Base-by-base conservation (phyloP, 2,888 invertebrate species). In the Megaustenia siamemsis region DNA sequence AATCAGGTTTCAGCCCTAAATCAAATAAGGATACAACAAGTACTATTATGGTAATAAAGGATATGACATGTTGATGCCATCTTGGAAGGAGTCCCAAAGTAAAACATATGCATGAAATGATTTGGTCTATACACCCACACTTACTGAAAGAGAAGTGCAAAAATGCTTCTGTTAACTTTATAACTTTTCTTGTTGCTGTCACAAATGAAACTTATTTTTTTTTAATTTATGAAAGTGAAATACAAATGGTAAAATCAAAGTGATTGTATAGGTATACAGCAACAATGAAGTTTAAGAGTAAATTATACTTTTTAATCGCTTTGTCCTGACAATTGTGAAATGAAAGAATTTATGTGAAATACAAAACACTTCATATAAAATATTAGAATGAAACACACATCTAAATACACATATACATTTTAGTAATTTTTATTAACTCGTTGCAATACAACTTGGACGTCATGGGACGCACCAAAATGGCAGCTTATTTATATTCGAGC, bases 61-160 rank as follows among this genome's bases (percentile, higher is more conserved):
- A 69, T 81, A 81, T 81, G 38, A 63, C 60, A 77, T 60, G 76
- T 28, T 78, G 78, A 43, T 63, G 78, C 43, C 78, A 78, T 32
- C 78, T 78, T 78, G 66, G 56, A 78, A 78, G 78, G 40, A 56
- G 66, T 78, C 66, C 78, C 63, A 78, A 66, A 63, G 78, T 78
- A 43, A 78, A 78, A 28, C 10, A 66, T 78, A 80, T 69, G 80
- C 53, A 49, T 69, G 69, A 80, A 80, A 69, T 69, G 69, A 69
- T 53, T 32, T 38, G 68, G 21, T 53, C n/a, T 66, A 43, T 68
- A 79, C 78, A 40, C 53, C n/a, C 45, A 66, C 56, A 80, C n/a
- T 78, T 80, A 80, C 80, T 80, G 80, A 80, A 80, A 80, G 38
- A 80, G 69, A 80, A 80, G 53, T 69, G 32, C 28, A 81, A 56